Base-by-base conservation (phyloP, 2,113 vertebrate species). In the Zosterops pallidus region DNA sequence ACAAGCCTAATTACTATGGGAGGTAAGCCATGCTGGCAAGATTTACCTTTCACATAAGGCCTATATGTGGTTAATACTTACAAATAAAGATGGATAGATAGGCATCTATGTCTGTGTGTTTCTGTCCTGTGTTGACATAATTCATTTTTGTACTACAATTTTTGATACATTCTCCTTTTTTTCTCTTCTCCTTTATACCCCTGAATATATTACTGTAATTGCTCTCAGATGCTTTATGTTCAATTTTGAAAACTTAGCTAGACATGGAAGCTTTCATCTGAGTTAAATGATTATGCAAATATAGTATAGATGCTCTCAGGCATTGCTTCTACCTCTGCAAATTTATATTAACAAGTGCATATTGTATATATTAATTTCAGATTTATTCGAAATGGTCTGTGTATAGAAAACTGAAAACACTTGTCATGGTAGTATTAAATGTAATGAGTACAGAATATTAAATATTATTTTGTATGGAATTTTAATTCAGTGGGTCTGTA, bases 1-100 rank as follows among this genome's bases (percentile, higher is more conserved):
- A 95, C 91, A 97, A 96, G 97, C 83, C 96, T 98, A 97, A 98
- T 98, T 98, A 97, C 96, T 91, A 68, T 69, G 90, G 92, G 97
- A 98, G 97, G 97, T 97, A 97, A 97, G 96, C 96, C 95, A 89
- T n/a, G 69, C 94, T 97, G 97, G 95, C 95, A 94, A 94, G 95
- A 89, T 93, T 95, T 96, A 93, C 96, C 93, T 96, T 96, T 86
- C 92, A 62, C 96, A 53, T 70, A 68, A 94, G 89, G 85, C 95
- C 80, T 93, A 6, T 87, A 79, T 71, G 68, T 53, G 55, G 70
- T 82, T 90, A 96, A 96, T 92, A 59, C 83, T 95, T 89, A 47
- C 86, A 93, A 96, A 94, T 78, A 95, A 94, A 86, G 57, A 92
- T 68, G 71, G 33, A 86, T 89, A 81, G 70, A 49, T 20, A 39